Base-by-base conservation (phyloP, 2,888 invertebrate genomes). In the Limnephilus marmoratus region DNA sequence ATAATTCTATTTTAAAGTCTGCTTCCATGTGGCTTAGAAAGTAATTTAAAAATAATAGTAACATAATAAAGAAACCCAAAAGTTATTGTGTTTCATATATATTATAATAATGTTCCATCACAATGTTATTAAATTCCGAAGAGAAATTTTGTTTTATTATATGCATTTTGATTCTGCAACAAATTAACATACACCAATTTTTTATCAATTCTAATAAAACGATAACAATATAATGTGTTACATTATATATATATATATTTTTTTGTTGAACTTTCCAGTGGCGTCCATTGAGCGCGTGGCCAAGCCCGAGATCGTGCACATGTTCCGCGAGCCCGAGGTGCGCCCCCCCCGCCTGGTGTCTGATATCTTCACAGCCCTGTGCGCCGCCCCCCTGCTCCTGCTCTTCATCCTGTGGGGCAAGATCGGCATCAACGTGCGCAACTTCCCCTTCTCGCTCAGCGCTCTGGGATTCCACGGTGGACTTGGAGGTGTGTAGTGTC, bases 391-490 rank as follows among this genome's bases (percentile, higher is more conserved):
- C 49, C 96, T 99, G 93, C 96, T 99, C 91, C 95, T 99, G 93
- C 96, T 99, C 92, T 96, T 99, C 90, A 95, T 97, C 94, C 96
- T 99, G 96, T 99, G 99, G 99, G 96, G 97, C 0, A 97, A 97
- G 94, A 97, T 99, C 92, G 98, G 99, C 90, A 97, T 98, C 94
- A 99, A 99, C 96, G 96, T 99, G 81, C 96, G 97, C 18, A 98
- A 98, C 95, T 98, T 99, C 95, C 98, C 98, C 18, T 95, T 98
- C 92, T 97, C 98, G 45, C 95, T 98, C 90, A 97, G 98, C 95
- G 98, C 99, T n/a, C 95, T 99, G 87, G 96, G 98, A 82, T 99
- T 99, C 96, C 99, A 99, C 95, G 94, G 97, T 3, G 98, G 99
- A 92, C 97, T 99, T 82, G 98, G 98, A 95, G 97, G 98, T 97